Base-by-base conservation (phyloP, 2,888 invertebrate genomes). In the Coelinius sp. region DNA sequence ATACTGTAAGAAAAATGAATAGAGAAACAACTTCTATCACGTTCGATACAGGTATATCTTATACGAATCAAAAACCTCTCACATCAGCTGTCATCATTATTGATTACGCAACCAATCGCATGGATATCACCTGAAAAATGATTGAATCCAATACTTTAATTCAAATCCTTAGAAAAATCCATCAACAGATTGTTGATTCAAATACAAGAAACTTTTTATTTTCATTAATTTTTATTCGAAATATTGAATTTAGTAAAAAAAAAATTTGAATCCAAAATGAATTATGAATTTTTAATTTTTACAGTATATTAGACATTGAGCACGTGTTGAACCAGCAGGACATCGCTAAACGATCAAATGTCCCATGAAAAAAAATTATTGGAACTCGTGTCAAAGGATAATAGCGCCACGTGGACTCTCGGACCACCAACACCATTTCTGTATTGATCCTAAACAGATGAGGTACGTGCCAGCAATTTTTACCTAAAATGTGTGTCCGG, bases 1-100 rank as follows among this genome's bases (percentile, higher is more conserved):
- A 78, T 44, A 74, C 70, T 78, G 66, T 73, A 77, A 78, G 79
- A 76, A 24, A 20, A 14, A 64, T 38, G 24, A 8, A 44, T 24
- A 64, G 10, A 44, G n/a, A n/a, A n/a, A n/a, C n/a, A n/a, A n/a
- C n/a, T 27, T n/a, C 12, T n/a, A 7, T 46, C 14, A 17, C n/a
- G 24, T 52, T 17, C 6, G 74, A 83, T 80, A 81, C 80, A 81
- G 82, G 77, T 80, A 81, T 24, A 52, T 52, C 7, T 12, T 52
- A 6, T 24, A 24, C 10, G 46, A 24, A 82, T 81, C 78, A 81
- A 79, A 78, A 17, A 46, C 59, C 68, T 67, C 63, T 53, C 63
- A 46, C 64, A 35, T 63, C 56, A 38, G 17, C 6, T 22, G 20
- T 52, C 24, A 1, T 3, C 6, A 24, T 52, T 52, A 52, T 52